Percentiles rank a stretch among this genome's conserved stretches.
Conservation (phyloP, 1,140 invertebrate species). For the Danaus plexippus region DNA sequence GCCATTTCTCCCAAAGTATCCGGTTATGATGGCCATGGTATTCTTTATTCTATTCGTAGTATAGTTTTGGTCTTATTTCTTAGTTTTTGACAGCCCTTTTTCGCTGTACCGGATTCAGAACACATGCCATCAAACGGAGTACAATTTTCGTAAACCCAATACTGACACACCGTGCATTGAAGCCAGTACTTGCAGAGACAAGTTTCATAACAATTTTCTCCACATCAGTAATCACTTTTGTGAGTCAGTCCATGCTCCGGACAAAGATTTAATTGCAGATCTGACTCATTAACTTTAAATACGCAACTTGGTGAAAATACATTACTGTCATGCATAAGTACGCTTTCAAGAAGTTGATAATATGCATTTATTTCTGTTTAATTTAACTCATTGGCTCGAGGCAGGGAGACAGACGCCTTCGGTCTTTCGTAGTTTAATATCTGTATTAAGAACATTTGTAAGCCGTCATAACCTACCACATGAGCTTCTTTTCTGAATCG, state of each 20-base stretch:
- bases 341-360: conserved; percentile 7
- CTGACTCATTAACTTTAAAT: conserved; percentile 7
- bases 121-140: too few species aligned
- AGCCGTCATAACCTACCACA: conserved; percentile 12
- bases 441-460: conserved; percentile 10
- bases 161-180: too few species aligned
- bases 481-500: conserved; percentile 3
- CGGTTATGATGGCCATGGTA: too few species aligned
- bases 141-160: too few species aligned
- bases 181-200: too few species aligned
- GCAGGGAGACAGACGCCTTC: conserved; percentile 25
- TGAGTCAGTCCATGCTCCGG: not conserved
- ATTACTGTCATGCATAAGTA: conserved; percentile 6
- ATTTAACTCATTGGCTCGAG: conserved; percentile 27
- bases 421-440: not conserved
- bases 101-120: too few species aligned
- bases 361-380: conserved; percentile 17
- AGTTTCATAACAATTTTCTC: too few species aligned
- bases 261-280: not conserved
- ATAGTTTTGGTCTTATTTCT: too few species aligned
- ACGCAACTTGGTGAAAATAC: not conserved
- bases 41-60: too few species aligned
- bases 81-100: too few species aligned
- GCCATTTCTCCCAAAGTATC: too few species aligned
- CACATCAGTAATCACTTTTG: not conserved